Evolutionary conservation across 2,797 vertebrate species (phyloP), one percentile per base, ranked within the genome.

Genomic region (Alfaro cultratus): DNA sequence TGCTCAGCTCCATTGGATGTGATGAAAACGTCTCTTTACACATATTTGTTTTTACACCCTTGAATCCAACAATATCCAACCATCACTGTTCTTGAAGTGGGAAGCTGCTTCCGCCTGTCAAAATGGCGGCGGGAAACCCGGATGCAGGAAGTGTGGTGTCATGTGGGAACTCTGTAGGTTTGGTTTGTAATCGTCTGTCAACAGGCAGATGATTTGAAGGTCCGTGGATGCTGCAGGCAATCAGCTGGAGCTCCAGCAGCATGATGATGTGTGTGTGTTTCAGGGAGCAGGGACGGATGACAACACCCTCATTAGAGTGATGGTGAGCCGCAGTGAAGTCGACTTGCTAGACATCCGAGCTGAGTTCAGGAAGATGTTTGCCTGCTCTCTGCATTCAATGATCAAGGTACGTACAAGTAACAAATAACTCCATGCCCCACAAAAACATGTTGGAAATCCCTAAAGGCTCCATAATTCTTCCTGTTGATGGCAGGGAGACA

Each of bases 211-310:
- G 31, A 62, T 16, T 34, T 62, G 31, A 60, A 64, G 15, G 15
- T 36, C 36, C 57, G 31, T 29, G 12, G 31, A 60, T 60, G 9
- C 12, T 60, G 57, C n/a, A 60, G 12, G 29, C 15, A 64, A 31
- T 31, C 16, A 39, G 5, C 18, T 67, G 36, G 39, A 23, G 62
- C 8, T 9, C 64, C 39, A 70, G 23, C 39, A n/a, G 39, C 29
- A 12, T 53, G 5, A 74, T 75, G 4, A 2, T 34, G 15, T 45
- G 29, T 82, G n/a, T 84, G 34, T 86, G 80, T 76, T 62, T 21
- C 87, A 96, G 96, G 98, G 98, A 2, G 89, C 88, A 0, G 98
- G 98, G 29, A 99, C 98, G 0, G 97, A 99, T 60, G 98, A 99
- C 75, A 80, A 96, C 13, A 98, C 97, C 12, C 90, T 99, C 93